These are phyloP conservation scores for Danio choprae DNA, from an alignment of 2,797 vertebrate species.

Conservation along the genomic window DNA sequence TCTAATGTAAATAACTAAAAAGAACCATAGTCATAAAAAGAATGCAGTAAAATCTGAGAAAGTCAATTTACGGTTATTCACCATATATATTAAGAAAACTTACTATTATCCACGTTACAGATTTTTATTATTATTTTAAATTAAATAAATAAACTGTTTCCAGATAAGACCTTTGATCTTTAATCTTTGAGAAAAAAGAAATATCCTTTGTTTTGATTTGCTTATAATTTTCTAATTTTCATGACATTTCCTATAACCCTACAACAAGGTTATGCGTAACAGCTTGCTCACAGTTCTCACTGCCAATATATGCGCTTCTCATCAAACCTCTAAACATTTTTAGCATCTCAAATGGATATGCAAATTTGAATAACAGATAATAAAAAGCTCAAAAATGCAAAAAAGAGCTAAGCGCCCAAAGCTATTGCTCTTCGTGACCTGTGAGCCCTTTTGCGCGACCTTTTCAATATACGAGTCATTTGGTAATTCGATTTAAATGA, in stretches of 20 bases:
- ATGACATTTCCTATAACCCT: not conserved
- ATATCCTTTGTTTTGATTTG: not conserved
- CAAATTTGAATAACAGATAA: constrained; percentile 12
- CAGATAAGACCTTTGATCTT: not conserved
- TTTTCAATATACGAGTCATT: constrained; percentile 79
- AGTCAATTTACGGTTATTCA: too few species aligned
- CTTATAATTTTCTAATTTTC: not conserved
- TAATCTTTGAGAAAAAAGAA: not conserved
- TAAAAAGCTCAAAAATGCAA: constrained; percentile 69
- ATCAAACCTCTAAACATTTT: constrained; percentile 34
- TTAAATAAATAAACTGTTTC: not conserved
- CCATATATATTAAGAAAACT: too few species aligned
- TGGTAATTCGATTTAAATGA: constrained; percentile 83
- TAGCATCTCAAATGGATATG: constrained; percentile 25
- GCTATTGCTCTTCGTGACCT: constrained; percentile 73
- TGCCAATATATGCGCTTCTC: constrained; percentile 2
- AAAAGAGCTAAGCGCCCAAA: constrained; percentile 65
- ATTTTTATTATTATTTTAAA: too few species aligned
- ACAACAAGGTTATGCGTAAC: too few species aligned
- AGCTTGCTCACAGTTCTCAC: not conserved
- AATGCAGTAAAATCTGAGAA: too few species aligned
- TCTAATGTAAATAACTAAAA: too few species aligned
- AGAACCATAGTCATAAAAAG: too few species aligned
- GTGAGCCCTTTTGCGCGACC: constrained; percentile 71
- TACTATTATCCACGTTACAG: too few species aligned